Base-by-base conservation (phyloP, 1,140 invertebrate genomes). In the Drosophila bifasciata region DNA sequence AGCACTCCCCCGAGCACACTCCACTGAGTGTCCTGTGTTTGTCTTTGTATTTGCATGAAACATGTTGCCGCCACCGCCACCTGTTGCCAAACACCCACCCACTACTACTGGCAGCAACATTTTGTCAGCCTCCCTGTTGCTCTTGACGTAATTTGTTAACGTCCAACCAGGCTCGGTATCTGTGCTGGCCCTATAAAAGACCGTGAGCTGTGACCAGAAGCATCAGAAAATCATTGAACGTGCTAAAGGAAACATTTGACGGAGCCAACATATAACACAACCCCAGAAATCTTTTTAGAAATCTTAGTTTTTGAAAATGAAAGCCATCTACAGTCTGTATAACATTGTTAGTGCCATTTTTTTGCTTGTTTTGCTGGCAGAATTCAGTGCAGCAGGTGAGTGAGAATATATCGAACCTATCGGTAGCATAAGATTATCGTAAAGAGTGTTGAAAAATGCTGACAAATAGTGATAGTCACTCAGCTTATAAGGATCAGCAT, bases 101-200 rank as follows among this genome's bases (percentile, higher is more conserved):
- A 68, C 36, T 40, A 50, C 23, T 28, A 8, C 28, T 28, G 11
- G 11, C 19, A 9, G 23, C 57, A 52, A 53, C 49, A 56, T 72
- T 72, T 36, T 28, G 41, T 51, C 51, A 51, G 16, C 50, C 69
- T 52, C 56, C 59, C 70, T 43, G 62, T 67, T 67, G 71, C 9
- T 62, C 49, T 5, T 4, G 3, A 21, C 23, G 49, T 32, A 46
- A 53, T 74, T 74, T 45, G 19, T 56, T 56, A 51, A 49, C 25
- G 13, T 9, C 19, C 53, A 28, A 41, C 62, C 11, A 36, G 4
- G 17, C 19, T 16, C 7, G 44, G 55, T 59, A 58, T 49, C 63
- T 23, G 32, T 49, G 60, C 49, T 15, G 46, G 64, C 50, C 67
- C 52, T 90, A 90, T 90, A 90, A 90, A 90, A 90, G 89, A 79